Evolutionary conservation across 1,140 invertebrate genomes (phyloP).

Genomic region (Theocolax elegans): DNA sequence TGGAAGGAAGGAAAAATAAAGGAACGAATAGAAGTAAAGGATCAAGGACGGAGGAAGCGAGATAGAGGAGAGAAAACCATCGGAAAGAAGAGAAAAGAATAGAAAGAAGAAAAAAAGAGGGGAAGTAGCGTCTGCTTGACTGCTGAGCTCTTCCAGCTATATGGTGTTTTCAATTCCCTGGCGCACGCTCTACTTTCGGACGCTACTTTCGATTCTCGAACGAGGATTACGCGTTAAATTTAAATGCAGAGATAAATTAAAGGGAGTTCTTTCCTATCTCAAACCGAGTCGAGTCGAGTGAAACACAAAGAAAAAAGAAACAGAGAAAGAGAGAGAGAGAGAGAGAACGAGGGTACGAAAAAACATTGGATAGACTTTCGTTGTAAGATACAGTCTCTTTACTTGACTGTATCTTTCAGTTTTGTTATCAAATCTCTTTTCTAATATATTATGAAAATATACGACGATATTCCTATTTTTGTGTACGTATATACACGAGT

Average conservation of each 20-base stretch:
- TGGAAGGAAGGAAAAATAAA: constrained; percentile 1
- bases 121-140: background rate
- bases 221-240: constrained; percentile 10
- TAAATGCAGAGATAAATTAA: constrained; percentile 5
- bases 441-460: too few species aligned
- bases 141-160: constrained; percentile 7
- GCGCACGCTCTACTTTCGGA: background rate
- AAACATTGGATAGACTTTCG: too few species aligned
- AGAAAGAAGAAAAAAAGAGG: background rate
- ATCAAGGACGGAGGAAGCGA: background rate
- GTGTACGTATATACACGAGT: too few species aligned
- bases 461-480: too few species aligned
- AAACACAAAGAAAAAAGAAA: too few species aligned
- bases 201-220: background rate
- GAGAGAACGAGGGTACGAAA: too few species aligned
- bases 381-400: too few species aligned
- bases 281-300: background rate
- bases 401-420: too few species aligned
- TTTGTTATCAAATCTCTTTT: too few species aligned
- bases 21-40: background rate
- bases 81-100: constrained; percentile 1
- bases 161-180: constrained; percentile 20
- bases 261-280: background rate
- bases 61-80: too few species aligned
- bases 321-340: too few species aligned